These are phyloP conservation scores for Hedychridium roseum DNA, from an alignment of 2,888 invertebrate species.

Conservation along the genomic window DNA sequence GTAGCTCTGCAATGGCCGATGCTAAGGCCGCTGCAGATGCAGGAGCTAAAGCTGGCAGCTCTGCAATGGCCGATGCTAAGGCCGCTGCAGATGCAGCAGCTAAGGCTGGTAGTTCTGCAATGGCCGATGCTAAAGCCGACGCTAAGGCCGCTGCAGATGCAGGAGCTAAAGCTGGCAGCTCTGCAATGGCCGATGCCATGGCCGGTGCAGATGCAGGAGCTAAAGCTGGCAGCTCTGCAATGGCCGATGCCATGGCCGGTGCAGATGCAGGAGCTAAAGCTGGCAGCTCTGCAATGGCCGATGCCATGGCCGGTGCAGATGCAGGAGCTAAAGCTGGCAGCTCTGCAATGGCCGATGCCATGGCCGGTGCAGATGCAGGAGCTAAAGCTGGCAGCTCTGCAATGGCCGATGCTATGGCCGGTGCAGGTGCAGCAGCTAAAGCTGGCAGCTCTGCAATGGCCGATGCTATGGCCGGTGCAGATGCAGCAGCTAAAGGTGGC, in stretches of 20 bases:
- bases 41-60: too few relatives aligned
- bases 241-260: background rate
- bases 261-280: background rate
- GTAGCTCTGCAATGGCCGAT: too few relatives aligned
- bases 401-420: background rate
- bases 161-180: background rate
- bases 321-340: background rate
- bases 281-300: background rate
- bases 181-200: background rate
- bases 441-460: background rate
- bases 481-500: background rate
- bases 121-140: background rate
- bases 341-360: background rate
- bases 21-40: too few relatives aligned
- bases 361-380: background rate
- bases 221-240: background rate
- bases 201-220: background rate
- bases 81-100: too few relatives aligned
- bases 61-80: too few relatives aligned
- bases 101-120: too few relatives aligned
- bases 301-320: background rate
- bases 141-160: background rate
- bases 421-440: background rate
- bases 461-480: background rate
- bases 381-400: background rate